Evolutionary conservation across 2,797 vertebrate genomes (phyloP).

Genomic region (Apogon hyalosoma): DNA sequence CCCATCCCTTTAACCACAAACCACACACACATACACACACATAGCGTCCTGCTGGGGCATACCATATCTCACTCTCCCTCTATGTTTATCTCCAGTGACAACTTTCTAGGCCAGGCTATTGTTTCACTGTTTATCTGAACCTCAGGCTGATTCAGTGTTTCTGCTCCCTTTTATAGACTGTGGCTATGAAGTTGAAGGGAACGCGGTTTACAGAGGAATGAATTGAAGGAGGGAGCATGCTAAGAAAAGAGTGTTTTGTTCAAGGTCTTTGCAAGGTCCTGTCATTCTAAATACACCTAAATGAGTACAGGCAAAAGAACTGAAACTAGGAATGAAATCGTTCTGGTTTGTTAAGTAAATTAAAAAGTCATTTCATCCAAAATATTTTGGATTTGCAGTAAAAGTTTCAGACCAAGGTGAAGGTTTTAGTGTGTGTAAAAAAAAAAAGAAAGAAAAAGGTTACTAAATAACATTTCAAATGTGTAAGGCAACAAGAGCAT

Average conservation of each 20-base stretch:
- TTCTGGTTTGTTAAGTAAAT: constrained; percentile 20
- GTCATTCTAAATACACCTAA: constrained; percentile 40
- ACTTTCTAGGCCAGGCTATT: constrained; percentile 74
- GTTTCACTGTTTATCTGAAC: constrained; percentile 80
- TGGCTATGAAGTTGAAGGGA: constrained; percentile 43
- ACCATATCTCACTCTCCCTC: constrained; percentile 62
- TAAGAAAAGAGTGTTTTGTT: constrained; percentile 34
- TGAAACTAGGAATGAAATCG: constrained; percentile 8
- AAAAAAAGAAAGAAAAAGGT: no score
- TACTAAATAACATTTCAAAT: no score
- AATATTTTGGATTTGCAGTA: no score
- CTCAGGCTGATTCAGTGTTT: constrained; percentile 68
- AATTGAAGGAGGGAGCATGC: constrained; percentile 23
- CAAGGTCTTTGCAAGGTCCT: constrained; percentile 62
- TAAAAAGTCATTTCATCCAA: not conserved
- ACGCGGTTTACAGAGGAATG: constrained; percentile 45
- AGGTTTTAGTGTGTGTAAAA: no score
- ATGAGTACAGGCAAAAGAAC: constrained; percentile 3
- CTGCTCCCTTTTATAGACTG: constrained; percentile 67
- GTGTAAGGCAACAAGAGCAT: no score
- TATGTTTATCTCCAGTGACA: constrained; percentile 78
- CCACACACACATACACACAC: constrained; percentile 25
- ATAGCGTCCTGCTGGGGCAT: constrained; percentile 48
- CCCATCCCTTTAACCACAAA: constrained; percentile 54
- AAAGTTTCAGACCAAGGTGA: no score